Evolutionary conservation across 2,797 vertebrate genomes (phyloP), one percentile per base, ranked within the genome.

Genomic region (Chloroceryle amazona): DNA sequence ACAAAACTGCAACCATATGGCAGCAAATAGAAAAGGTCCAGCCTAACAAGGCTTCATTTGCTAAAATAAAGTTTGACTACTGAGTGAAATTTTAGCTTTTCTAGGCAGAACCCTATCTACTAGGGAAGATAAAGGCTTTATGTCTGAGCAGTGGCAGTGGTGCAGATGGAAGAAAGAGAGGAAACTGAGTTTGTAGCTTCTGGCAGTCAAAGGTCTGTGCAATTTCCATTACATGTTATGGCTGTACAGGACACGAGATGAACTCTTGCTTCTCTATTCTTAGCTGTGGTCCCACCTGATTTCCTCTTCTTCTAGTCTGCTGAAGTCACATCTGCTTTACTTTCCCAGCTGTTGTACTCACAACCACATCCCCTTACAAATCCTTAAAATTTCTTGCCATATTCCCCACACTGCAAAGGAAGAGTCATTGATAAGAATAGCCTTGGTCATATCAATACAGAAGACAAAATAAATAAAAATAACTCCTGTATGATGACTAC

Each of bases 1-100:
- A 91, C 96, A 95, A 97, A 97, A 89, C 46, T 86, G 41, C 76
- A 96, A 63, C 65, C 91, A 96, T 96, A 95, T 90, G 96, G 89
- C 71, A 95, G 60, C 74, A 90, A 95, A 92, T 19, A 93, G 61
- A 91, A 89, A 92, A 94, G 42, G 58, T 75, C 47, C 61, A 89
- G 54, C 18, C 60, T 61, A 91, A 60, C 7, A 87, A 72, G 60
- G 37, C 41, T 93, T 89, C 33, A 41, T 96, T 84, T 83, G 20
- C 78, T 75, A 70, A 54, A 93, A 87, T 60, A 35, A 91, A 89
- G 76, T 83, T 93, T 86, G 37, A 73, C 18, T 29, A 37, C 17
- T 41, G 58, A 72, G 28, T 51, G 54, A 85, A 81, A 73, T 83
- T 71, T 85, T 62, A 83, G 79, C 28, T 93, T 68, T 87, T 37